These are phyloP conservation scores for Didymodactylos carnosus DNA, from an alignment of 2,888 invertebrate genomes.

Conservation along the genomic window DNA sequence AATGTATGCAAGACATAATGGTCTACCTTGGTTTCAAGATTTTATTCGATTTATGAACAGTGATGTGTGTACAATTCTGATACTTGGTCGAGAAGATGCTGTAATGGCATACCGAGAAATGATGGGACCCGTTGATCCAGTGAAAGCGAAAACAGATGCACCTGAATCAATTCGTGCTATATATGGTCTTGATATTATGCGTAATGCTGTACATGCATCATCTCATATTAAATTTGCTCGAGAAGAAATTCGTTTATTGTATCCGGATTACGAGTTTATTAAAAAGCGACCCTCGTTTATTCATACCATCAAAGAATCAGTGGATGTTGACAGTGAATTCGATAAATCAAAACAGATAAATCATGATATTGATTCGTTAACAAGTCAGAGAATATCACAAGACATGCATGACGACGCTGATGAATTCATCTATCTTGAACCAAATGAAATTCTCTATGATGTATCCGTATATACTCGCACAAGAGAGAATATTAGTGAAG, in stretches of 20 bases:
- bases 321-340: too few relatives aligned
- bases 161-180: slow-evolving; percentile 20
- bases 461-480: not conserved
- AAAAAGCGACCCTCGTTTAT: not conserved
- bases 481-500: not conserved
- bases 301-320: too few relatives aligned
- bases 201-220: slow-evolving; percentile 10
- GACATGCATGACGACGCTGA: too few relatives aligned
- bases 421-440: not conserved
- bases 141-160: slow-evolving; percentile 24
- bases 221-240: slow-evolving; percentile 4
- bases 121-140: slow-evolving; percentile 28
- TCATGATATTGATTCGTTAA: too few relatives aligned
- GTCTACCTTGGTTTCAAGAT: slow-evolving; percentile 6
- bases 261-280: slow-evolving; percentile 7
- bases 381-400: too few relatives aligned
- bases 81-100: slow-evolving; percentile 27
- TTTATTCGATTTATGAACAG: slow-evolving; percentile 18
- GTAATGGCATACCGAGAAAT: slow-evolving; percentile 22
- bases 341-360: too few relatives aligned
- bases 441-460: not conserved
- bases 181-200: slow-evolving; percentile 8
- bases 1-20: slow-evolving; percentile 1
- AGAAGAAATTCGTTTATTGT: slow-evolving; percentile 10
- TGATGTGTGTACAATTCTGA: slow-evolving; percentile 28